phyloP scores from a whole-genome alignment of 2,113 vertebrate species.

The Malurus melanocephalus region DNA sequence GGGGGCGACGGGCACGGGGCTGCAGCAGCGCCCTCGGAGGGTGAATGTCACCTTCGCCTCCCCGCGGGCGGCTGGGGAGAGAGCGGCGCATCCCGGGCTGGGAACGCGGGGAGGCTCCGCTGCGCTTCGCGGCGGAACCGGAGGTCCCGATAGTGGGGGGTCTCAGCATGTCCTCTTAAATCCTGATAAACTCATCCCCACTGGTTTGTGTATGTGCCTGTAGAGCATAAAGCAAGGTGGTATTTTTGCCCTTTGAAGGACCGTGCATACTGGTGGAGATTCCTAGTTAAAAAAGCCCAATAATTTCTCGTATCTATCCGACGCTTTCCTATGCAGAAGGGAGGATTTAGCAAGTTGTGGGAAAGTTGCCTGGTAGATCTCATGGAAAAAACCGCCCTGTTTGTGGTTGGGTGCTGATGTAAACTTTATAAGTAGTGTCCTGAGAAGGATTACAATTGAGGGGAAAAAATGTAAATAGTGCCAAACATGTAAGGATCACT shows the following conservation, averaged over 20 bases:
- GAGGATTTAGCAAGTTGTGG: neutral
- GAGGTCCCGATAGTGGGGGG: neutral
- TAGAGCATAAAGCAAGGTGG: rapidly evolving
- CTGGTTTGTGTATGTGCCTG: too few relatives aligned
- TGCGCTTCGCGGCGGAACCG: too few relatives aligned
- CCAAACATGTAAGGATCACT: neutral
- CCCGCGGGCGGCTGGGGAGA: neutral
- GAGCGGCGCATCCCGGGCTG: neutral
- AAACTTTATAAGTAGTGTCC: neutral
- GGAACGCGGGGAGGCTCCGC: neutral
- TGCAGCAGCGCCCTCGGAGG: too few relatives aligned
- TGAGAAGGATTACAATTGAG: neutral
- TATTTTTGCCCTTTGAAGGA: rapidly evolving
- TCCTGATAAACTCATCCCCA: rapidly evolving
- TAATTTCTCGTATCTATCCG: rapidly evolving
- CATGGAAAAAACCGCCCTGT: neutral
- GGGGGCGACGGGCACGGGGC: neutral
- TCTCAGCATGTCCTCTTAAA: rapidly evolving
- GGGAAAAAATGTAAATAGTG: neutral
- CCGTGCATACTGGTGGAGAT: rapidly evolving
- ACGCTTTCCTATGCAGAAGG: neutral
- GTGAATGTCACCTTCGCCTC: rapidly evolving
- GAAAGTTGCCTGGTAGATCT: neutral
- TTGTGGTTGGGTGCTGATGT: neutral
- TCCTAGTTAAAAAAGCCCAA: rapidly evolving